A percentile compares a stretch with the other conserved stretches of the same genome.
Conservation (phyloP, 1,140 invertebrate genomes). For the Drosophila miranda region DNA sequence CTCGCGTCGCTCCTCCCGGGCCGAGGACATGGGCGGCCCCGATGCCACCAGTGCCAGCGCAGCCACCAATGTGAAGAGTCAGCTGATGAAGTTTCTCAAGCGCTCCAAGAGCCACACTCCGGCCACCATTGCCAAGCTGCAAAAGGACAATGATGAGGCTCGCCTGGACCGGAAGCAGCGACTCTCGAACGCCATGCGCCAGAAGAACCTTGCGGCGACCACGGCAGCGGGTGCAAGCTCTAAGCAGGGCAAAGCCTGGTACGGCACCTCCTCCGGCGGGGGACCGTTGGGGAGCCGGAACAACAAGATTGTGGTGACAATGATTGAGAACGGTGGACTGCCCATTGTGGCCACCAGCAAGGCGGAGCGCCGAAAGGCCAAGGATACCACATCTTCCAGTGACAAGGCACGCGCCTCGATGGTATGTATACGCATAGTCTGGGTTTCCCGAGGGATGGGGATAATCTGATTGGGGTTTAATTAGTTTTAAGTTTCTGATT, state of each 20-base stretch:
- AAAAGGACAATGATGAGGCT: constrained; percentile 69
- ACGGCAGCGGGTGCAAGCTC: constrained; percentile 34
- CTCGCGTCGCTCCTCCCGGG: constrained; percentile 72
- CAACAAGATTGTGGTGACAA: constrained; percentile 83
- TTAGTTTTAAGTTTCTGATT: no score
- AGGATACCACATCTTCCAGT: constrained; percentile 48
- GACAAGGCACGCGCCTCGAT: constrained; percentile 68
- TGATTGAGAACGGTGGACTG: constrained; percentile 81
- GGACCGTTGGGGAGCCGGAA: constrained; percentile 64
- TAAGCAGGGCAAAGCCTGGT: constrained; percentile 20
- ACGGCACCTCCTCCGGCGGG: constrained; percentile 11
- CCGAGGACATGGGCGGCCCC: constrained; percentile 61
- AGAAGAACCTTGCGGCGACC: constrained; percentile 70
- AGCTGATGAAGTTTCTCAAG: constrained; percentile 88
- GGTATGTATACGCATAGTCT: constrained; percentile 56
- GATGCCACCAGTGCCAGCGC: constrained; percentile 20
- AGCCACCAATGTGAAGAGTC: constrained; percentile 85
- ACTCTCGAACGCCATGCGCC: constrained; percentile 58
- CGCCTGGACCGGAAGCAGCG: constrained; percentile 51
- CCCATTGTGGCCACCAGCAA: constrained; percentile 81
- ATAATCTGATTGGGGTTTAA: not conserved
- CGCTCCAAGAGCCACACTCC: constrained; percentile 88
- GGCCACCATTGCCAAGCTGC: constrained; percentile 82
- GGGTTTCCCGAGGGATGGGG: no score
- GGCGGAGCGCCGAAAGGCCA: constrained; percentile 70